These are phyloP conservation scores for Zingel zingel DNA, from an alignment of 2,113 vertebrate species.

Conservation along the genomic window DNA sequence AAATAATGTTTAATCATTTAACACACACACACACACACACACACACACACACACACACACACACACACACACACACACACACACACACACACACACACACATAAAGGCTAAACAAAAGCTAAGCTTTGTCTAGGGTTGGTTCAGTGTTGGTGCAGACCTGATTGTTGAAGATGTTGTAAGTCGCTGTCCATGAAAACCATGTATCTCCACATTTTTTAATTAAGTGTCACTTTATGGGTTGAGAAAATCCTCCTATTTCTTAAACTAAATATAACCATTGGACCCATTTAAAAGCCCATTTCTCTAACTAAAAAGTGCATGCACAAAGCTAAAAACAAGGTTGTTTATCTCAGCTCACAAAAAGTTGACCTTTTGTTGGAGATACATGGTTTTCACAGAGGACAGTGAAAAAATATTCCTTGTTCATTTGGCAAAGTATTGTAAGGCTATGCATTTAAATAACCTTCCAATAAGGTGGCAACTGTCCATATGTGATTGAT, in stretches of 20 bases:
- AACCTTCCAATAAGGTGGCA: neutral
- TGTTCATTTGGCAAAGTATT: neutral
- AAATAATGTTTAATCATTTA: constrained; percentile 6
- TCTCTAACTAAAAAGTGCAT: no score
- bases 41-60: neutral
- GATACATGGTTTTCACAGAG: neutral
- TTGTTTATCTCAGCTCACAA: neutral
- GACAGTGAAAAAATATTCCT: neutral
- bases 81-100: neutral
- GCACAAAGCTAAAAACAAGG: neutral
- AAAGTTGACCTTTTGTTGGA: neutral
- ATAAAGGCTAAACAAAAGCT: neutral
- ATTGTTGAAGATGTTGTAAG: neutral
- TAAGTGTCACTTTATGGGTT: no score
- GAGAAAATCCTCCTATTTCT: no score
- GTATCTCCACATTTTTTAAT: neutral
- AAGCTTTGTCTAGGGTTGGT: neutral
- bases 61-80: neutral
- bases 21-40: neutral
- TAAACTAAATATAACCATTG: no score
- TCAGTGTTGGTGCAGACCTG: neutral
- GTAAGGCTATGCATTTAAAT: neutral
- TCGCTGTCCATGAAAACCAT: neutral
- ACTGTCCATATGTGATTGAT: constrained; percentile 1
- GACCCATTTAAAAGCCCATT: no score